Conservation (phyloP, 2,113 vertebrate genomes). For the Bolborhynchus lineola region DNA sequence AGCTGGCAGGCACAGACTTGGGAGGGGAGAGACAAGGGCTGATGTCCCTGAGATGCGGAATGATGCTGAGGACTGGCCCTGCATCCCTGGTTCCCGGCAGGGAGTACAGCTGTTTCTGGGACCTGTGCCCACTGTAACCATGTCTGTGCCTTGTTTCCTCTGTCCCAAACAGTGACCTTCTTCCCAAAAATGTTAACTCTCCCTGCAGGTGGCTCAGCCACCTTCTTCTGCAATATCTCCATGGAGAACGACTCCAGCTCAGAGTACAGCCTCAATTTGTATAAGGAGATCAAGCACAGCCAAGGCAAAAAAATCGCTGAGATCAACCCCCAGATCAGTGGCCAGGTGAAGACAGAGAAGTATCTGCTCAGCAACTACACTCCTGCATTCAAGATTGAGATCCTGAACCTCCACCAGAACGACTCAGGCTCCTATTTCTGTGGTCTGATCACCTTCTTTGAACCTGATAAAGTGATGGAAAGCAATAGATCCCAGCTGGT, state of each 20-base stretch:
- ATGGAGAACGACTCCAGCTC: not conserved
- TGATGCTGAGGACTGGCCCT: not conserved
- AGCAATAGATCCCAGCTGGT: conserved; percentile 21
- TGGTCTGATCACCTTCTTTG: not conserved
- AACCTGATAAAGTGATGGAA: not conserved
- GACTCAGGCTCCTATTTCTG: conserved; percentile 65
- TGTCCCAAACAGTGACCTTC: conserved; percentile 31
- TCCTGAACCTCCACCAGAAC: conserved; percentile 43
- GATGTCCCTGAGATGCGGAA: not conserved
- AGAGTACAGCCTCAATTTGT: conserved; percentile 48
- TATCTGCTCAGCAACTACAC: not conserved
- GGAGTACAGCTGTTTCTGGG: not conserved
- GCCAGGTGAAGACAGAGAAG: not conserved
- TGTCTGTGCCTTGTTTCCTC: not conserved
- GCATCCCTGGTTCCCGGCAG: not conserved
- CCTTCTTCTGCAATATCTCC: conserved; percentile 63
- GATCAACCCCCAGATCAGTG: not conserved
- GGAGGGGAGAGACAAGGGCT: not conserved
- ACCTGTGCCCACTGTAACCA: not conserved
- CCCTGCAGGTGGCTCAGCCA: not conserved
- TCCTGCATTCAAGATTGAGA: not conserved
- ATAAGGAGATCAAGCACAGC: not conserved
- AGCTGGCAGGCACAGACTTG: not conserved
- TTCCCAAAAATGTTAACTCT: not conserved
- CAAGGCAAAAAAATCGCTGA: conserved; percentile 26